Evolutionary conservation across 2,797 vertebrate species (phyloP), one percentile per base, ranked within the genome.

Genomic region (Tapera naevia): DNA sequence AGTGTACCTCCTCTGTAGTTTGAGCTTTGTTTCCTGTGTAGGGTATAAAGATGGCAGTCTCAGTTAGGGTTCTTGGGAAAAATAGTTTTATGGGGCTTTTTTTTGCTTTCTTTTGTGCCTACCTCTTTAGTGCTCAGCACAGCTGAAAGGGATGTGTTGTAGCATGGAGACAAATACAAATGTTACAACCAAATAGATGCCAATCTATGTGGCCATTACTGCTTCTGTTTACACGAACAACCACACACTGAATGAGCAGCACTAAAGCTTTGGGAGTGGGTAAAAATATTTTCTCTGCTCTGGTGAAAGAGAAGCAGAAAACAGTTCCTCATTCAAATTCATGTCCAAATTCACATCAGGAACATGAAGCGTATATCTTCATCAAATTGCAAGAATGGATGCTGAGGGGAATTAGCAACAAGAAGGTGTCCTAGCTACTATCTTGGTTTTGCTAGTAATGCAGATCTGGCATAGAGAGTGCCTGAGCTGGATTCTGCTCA

Each of bases 1-100:
- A 54, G 25, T 0, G 0, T 21, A 53, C 4, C 3, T n/a, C 22
- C 41, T 51, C 11, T 11, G 41, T 13, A 21, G 15, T 27, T 78
- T 45, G 22, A 71, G 17, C 80, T 74, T 27, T 76, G 17, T 61
- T 86, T 83, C 45, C 17, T 41, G 13, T 33, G 45, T 17, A 74
- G n/a, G 13, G 7, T 58, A 58, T 46, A 81, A 79, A 93, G 39
- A 7, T 72, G 48, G 25, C 11, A 62, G 19, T 35, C 33, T 69
- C 24, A 45, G 13, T 33, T 51, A 46, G 14, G 3, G 43, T 22
- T 80, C 15, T 56, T 4, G 10, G 28, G 24, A 65, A 82, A 93
- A 70, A 33, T 1, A 33, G 10, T 37, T 64, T 72, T n/a, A n/a
- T 13, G 8, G 3, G 3, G 27, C 30, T 53, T 3, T 17, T 17